Conservation (phyloP, 2,888 invertebrate species). For the Eumerus sabulonum region DNA sequence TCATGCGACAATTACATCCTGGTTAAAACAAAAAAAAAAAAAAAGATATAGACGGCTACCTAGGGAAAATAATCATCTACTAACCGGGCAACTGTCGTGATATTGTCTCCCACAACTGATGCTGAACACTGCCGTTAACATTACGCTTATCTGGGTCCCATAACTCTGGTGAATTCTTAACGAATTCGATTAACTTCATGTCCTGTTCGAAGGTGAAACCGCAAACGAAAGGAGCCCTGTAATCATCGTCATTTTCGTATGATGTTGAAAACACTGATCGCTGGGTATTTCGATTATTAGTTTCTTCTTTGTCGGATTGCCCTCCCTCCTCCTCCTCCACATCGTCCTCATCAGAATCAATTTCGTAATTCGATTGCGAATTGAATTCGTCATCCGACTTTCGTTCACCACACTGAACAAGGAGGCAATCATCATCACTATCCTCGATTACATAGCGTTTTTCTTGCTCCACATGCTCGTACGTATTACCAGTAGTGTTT, state of each 20-base stretch:
- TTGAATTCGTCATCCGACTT: slow-evolving; percentile 21
- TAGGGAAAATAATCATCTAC: not conserved
- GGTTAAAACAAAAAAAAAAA: not conserved
- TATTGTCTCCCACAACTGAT: slow-evolving; percentile 32
- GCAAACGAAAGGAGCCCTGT: not conserved
- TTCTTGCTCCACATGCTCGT: not conserved
- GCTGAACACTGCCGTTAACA: not conserved
- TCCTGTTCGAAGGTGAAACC: slow-evolving; percentile 36
- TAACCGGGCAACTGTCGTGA: slow-evolving; percentile 45
- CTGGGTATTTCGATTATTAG: slow-evolving; percentile 37
- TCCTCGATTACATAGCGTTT: slow-evolving; percentile 14
- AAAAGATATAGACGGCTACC: too few species aligned
- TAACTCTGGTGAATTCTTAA: slow-evolving; percentile 20
- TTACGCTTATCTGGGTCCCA: slow-evolving; percentile 34
- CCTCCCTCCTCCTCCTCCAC: slow-evolving; percentile 21
- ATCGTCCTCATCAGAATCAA: slow-evolving; percentile 35
- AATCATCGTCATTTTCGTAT: slow-evolving; percentile 46
- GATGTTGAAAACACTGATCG: slow-evolving; percentile 24
- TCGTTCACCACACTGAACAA: slow-evolving; percentile 45
- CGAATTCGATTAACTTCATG: slow-evolving; percentile 30
- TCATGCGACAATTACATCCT: slow-evolving; percentile 72
- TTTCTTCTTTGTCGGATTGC: slow-evolving; percentile 18
- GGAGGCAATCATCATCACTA: slow-evolving; percentile 34
- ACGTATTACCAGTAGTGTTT: not conserved
- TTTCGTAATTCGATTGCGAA: not conserved